Conservation (phyloP, 2,888 invertebrate species). For the Caradrina clavipalpis region DNA sequence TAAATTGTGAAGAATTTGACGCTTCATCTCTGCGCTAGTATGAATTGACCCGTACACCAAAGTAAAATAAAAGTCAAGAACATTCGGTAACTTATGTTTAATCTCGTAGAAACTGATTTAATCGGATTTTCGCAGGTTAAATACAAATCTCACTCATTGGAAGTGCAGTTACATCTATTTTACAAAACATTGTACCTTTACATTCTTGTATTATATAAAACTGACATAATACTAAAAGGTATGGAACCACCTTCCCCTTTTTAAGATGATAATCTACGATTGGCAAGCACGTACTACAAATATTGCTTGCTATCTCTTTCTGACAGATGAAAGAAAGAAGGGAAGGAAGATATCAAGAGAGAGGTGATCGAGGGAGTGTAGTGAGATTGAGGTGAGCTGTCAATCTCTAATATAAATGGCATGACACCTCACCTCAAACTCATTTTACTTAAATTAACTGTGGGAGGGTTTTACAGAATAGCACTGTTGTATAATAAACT, state of each 20-base stretch:
- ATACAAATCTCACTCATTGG: constrained; percentile 46
- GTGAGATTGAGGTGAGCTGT: too few relatives aligned
- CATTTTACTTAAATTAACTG: too few relatives aligned
- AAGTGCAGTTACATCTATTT: constrained; percentile 30
- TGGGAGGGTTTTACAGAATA: too few relatives aligned
- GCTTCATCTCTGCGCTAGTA: too few relatives aligned
- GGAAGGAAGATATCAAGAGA: background rate
- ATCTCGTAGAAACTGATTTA: constrained; percentile 64
- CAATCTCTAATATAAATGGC: too few relatives aligned
- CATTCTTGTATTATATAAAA: constrained; percentile 29
- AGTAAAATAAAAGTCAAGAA: constrained; percentile 52
- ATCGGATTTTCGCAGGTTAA: constrained; percentile 35
- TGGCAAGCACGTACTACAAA: background rate
- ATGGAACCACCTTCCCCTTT: background rate
- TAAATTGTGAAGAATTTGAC: too few relatives aligned
- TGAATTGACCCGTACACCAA: background rate
- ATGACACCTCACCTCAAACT: too few relatives aligned
- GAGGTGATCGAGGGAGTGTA: too few relatives aligned
- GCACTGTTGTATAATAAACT: too few relatives aligned
- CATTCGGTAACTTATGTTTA: constrained; percentile 65
- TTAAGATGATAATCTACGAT: constrained; percentile 25
- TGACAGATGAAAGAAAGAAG: background rate
- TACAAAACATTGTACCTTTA: constrained; percentile 51
- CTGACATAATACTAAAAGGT: constrained; percentile 11
- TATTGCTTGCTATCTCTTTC: background rate